These are phyloP conservation scores for Passer domesticus DNA, from an alignment of 2,113 vertebrate species.

Conservation along the genomic window DNA sequence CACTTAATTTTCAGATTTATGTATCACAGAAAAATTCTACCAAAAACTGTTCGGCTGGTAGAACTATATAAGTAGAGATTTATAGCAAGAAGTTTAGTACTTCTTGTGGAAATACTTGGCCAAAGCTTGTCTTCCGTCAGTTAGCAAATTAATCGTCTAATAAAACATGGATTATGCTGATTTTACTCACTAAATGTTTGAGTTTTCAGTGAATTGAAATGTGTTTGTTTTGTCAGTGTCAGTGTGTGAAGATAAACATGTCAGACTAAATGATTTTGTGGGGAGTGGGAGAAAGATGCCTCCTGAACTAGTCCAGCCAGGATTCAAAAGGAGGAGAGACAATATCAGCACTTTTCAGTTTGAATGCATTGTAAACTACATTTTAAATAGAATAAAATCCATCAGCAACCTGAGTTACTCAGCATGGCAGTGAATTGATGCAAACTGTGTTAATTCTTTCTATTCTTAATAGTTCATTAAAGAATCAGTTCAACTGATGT, in stretches of 20 bases:
- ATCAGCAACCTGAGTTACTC: conserved; percentile 27
- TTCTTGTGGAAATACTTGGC: conserved; percentile 52
- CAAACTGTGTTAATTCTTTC: conserved; percentile 36
- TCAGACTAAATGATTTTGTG: neutral
- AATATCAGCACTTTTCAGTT: conserved; percentile 1
- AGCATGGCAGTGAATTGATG: conserved; percentile 15
- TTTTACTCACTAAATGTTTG: conserved; percentile 33
- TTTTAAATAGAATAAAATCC: conserved; percentile 39
- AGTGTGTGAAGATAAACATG: conserved; percentile 3
- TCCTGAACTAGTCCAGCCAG: neutral
- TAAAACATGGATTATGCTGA: conserved; percentile 52
- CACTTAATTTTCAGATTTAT: conserved; percentile 48
- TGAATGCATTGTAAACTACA: conserved; percentile 40
- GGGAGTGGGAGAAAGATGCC: neutral
- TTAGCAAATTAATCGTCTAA: conserved; percentile 49
- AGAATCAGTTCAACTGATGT: conserved; percentile 64
- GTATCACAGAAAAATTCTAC: conserved; percentile 48
- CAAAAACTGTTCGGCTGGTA: conserved; percentile 27
- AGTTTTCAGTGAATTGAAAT: conserved; percentile 71
- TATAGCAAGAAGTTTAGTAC: conserved; percentile 37
- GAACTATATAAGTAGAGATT: conserved; percentile 22
- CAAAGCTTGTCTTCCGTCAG: conserved; percentile 58
- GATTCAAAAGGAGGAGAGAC: neutral
- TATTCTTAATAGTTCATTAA: conserved; percentile 57
- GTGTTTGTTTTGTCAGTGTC: conserved; percentile 45